A percentile compares a stretch with the other conserved stretches of the same genome.
Evolutionary conservation across 2,797 vertebrate species (phyloP).

Genomic region (Apodemus agrarius): DNA sequence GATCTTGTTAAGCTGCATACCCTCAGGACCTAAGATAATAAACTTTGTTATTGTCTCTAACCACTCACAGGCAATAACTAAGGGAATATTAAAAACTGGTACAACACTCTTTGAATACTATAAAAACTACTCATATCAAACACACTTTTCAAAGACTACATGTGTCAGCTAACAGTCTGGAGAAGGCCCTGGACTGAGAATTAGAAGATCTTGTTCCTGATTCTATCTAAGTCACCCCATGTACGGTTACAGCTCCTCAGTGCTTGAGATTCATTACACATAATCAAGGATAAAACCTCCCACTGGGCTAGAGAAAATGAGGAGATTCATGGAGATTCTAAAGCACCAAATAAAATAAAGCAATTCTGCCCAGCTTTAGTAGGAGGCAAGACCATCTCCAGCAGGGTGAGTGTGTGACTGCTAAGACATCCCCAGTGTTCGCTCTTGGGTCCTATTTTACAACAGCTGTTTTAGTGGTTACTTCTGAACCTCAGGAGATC

Average conservation of each 20-base stretch:
- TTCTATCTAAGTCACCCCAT: neutral
- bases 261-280: slow-evolving; percentile 1
- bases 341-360: slow-evolving; percentile 30
- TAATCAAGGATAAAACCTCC: slow-evolving; percentile 29
- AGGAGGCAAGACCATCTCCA: neutral
- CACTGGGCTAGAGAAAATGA: slow-evolving; percentile 13
- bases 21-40: neutral
- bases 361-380: neutral
- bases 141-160: neutral
- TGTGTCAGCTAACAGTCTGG: neutral
- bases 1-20: neutral
- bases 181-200: neutral
- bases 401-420: neutral
- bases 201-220: neutral
- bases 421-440: neutral
- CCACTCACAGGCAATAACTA: neutral
- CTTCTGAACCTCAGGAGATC: neutral
- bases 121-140: neutral
- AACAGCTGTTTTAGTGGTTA: neutral
- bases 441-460: neutral
- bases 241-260: neutral
- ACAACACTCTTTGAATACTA: neutral
- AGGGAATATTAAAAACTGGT: neutral
- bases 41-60: neutral
- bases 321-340: neutral